Evolutionary conservation across 2,113 vertebrate species (phyloP).

Genomic region (Alaudala cheleensis): DNA sequence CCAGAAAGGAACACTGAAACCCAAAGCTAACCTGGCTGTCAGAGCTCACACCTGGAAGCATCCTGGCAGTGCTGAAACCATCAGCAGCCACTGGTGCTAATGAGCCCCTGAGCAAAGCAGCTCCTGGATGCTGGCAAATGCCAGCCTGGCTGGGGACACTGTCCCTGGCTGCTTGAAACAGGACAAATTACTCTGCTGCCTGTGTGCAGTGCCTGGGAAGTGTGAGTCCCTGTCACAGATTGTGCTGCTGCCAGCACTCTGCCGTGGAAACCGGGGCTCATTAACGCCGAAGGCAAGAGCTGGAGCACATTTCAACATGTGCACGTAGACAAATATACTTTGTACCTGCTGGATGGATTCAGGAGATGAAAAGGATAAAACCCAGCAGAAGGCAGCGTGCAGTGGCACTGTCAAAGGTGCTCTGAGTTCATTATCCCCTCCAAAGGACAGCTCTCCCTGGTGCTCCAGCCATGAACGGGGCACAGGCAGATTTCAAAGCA

Average conservation of each 20-base stretch:
- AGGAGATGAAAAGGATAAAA: not conserved
- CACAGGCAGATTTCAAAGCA: not conserved
- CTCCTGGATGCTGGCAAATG: not conserved
- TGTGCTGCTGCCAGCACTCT: slow-evolving; percentile 34
- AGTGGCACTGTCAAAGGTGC: not conserved
- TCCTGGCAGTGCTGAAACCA: not conserved
- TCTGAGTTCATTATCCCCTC: slow-evolving; percentile 9
- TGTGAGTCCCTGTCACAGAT: slow-evolving; percentile 6
- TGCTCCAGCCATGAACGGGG: not conserved
- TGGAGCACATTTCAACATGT: not conserved
- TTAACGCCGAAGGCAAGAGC: slow-evolving; percentile 28
- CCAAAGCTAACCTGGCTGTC: not conserved
- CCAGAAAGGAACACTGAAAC: not conserved
- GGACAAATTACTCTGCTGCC: not conserved
- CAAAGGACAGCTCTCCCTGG: not conserved
- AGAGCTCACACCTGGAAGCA: not conserved
- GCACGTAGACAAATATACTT: not conserved
- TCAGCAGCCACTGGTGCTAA: too few relatives aligned
- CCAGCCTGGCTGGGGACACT: not conserved
- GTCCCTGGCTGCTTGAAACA: not conserved
- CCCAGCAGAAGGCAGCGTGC: not conserved
- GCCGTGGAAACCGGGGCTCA: not conserved
- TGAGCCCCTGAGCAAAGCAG: not conserved
- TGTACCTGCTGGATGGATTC: not conserved
- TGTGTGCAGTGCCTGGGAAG: not conserved